Evolutionary conservation across 2,888 invertebrate species (phyloP).

Genomic region (Drosophila kokeensis): DNA sequence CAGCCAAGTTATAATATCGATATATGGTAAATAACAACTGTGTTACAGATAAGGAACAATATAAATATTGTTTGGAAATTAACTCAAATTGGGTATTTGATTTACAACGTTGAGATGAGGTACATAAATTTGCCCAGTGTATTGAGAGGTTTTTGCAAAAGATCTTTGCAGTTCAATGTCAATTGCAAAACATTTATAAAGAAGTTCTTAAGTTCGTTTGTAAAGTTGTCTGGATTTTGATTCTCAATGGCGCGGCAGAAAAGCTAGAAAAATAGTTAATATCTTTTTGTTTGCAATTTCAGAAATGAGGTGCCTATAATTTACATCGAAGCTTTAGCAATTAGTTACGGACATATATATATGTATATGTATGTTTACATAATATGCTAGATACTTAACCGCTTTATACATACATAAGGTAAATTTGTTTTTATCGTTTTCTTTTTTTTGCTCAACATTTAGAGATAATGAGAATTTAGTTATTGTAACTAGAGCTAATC

Average conservation of each 20-base stretch:
- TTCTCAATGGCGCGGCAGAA: conserved; percentile 44
- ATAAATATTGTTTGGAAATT: conserved; percentile 12
- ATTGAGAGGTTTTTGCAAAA: not conserved
- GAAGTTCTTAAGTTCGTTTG: conserved; percentile 18
- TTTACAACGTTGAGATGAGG: conserved; percentile 7
- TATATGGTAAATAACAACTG: not conserved
- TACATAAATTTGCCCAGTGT: not conserved
- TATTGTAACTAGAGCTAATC: conserved; percentile 30
- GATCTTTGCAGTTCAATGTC: not conserved
- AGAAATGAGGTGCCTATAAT: conserved; percentile 49
- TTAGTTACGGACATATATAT: conserved; percentile 24
- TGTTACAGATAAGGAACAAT: conserved; percentile 2
- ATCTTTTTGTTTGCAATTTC: conserved; percentile 24
- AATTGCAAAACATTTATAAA: conserved; percentile 12
- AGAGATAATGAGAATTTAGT: conserved; percentile 23
- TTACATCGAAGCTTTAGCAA: conserved; percentile 55
- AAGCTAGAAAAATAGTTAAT: conserved; percentile 60
- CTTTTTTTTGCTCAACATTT: conserved; percentile 33
- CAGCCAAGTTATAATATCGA: conserved; percentile 16
- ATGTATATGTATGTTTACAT: conserved; percentile 19
- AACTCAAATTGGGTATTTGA: conserved; percentile 22
- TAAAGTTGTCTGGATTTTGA: conserved; percentile 71
- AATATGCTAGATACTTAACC: conserved; percentile 34
- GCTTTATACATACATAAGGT: conserved; percentile 64
- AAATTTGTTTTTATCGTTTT: conserved; percentile 26